Evolutionary conservation across 2,797 vertebrate genomes (phyloP), one percentile per base, ranked within the genome.

Genomic region (Onychomys arenicola): DNA sequence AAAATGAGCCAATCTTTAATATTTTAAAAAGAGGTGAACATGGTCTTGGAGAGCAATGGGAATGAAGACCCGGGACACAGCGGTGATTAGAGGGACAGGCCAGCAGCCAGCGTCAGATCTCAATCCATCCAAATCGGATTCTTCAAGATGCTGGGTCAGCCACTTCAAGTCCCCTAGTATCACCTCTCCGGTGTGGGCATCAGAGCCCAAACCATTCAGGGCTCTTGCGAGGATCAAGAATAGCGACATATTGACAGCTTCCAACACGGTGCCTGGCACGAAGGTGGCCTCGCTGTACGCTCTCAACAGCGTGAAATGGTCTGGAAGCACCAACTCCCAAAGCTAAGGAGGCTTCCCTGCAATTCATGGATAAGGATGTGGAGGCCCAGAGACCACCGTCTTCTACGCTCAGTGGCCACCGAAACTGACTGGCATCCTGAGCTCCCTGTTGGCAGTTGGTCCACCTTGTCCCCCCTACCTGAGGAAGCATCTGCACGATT

Each of bases 111-210:
- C 25, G 25, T 84, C 32, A 37, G 32, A n/a, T 59, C 80, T 73
- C 55, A 78, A 12, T 86, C 81, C 71, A 92, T 75, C 93, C 73
- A 52, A 25, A 90, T 73, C 59, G 73, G 71, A 71, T 80, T 83
- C 49, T 92, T 82, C 57, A 61, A 59, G 55, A n/a, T 16, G 34
- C 67, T 78, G 61, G 34, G 12, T 11, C 57, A 87, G 52, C 43
- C 27, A 8, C 29, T 32, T 59, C n/a, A 65, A 55, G n/a, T 40
- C 69, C 34, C 37, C 37, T 8, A 40, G 9, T n/a, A 34, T 57
- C 27, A 2, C 19, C 63, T 71, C 71, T 52, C 25, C 91, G 40
- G 11, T 57, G 5, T 34, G 34, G 52, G 57, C 13, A 65, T 77
- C 43, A 3, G 43, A 21, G 69, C 29, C 75, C 37, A 77, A 55